A percentile compares a stretch with the other conserved stretches of the same genome.
phyloP scores from a whole-genome alignment of 2,888 invertebrate genomes.

The Leuctra nigra region DNA sequence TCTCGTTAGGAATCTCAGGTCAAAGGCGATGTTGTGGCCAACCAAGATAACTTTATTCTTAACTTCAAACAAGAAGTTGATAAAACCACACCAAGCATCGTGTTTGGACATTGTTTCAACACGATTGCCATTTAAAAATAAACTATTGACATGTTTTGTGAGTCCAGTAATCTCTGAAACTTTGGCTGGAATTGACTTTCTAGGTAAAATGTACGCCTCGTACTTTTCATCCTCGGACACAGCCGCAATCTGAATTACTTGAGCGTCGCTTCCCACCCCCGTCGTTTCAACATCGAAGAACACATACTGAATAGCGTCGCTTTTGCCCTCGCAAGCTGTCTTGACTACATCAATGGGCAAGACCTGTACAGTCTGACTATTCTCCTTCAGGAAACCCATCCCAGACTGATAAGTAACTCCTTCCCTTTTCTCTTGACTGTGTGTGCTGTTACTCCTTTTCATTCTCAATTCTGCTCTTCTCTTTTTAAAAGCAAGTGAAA shows the following conservation, averaged over 20 bases:
- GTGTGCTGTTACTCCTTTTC: not conserved
- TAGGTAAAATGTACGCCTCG: conserved; percentile 21
- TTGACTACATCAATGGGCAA: not conserved
- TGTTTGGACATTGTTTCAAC: not conserved
- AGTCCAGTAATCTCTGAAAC: not conserved
- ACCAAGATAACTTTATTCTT: no score
- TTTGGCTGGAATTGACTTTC: not conserved
- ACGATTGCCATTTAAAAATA: not conserved
- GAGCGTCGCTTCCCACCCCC: conserved; percentile 14
- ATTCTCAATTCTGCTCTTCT: not conserved
- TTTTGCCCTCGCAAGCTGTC: not conserved
- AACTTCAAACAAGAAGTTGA: no score
- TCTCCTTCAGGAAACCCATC: conserved; percentile 20
- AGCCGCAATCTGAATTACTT: conserved; percentile 27
- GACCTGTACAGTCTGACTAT: conserved; percentile 12
- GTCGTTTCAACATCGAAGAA: conserved; percentile 26
- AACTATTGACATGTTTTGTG: not conserved
- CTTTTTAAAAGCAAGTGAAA: not conserved
- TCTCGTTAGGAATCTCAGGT: no score
- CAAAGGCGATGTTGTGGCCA: no score
- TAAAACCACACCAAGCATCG: no score
- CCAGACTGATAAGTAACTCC: conserved; percentile 26
- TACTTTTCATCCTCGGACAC: conserved; percentile 4
- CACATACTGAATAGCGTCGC: conserved; percentile 1
- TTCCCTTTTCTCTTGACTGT: conserved; percentile 17